Conservation (phyloP, 2,888 invertebrate species). For the Scaptomyza reducta region DNA sequence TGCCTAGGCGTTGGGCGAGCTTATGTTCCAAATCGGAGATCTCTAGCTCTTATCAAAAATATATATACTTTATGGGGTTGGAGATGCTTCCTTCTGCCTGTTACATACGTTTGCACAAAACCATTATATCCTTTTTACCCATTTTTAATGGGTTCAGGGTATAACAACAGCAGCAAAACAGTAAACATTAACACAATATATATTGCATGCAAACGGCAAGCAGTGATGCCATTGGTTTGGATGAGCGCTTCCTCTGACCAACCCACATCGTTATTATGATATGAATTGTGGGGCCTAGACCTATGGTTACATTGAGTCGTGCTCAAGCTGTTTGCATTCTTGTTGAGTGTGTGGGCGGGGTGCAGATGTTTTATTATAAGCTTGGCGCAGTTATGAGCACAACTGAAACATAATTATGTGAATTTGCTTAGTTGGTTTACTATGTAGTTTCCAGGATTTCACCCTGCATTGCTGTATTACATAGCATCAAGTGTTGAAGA, state of each 20-base stretch:
- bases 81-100: too few relatives aligned
- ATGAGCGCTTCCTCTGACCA: conserved; percentile 48
- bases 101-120: too few relatives aligned
- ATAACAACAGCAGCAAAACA: conserved; percentile 17
- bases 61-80: too few relatives aligned
- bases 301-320: conserved; percentile 28
- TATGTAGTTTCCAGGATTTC: conserved; percentile 19
- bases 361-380: conserved; percentile 30
- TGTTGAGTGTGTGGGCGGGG: conserved; percentile 44
- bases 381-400: conserved; percentile 36
- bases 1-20: too few relatives aligned
- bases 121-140: too few relatives aligned
- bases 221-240: conserved; percentile 13
- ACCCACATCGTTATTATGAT: conserved; percentile 76
- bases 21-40: too few relatives aligned
- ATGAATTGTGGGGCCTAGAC: conserved; percentile 58
- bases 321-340: conserved; percentile 20
- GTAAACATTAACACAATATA: conserved; percentile 71
- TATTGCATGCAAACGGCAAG: conserved; percentile 49
- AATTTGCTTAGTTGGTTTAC: conserved; percentile 17
- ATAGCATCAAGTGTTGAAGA: too few relatives aligned
- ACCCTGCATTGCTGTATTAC: background rate
- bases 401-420: conserved; percentile 55
- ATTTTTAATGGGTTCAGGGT: too few relatives aligned
- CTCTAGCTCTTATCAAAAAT: too few relatives aligned